Evolutionary conservation across 2,797 vertebrate species (phyloP), one percentile per base, ranked within the genome.

Genomic region (Rachycentron canadum): DNA sequence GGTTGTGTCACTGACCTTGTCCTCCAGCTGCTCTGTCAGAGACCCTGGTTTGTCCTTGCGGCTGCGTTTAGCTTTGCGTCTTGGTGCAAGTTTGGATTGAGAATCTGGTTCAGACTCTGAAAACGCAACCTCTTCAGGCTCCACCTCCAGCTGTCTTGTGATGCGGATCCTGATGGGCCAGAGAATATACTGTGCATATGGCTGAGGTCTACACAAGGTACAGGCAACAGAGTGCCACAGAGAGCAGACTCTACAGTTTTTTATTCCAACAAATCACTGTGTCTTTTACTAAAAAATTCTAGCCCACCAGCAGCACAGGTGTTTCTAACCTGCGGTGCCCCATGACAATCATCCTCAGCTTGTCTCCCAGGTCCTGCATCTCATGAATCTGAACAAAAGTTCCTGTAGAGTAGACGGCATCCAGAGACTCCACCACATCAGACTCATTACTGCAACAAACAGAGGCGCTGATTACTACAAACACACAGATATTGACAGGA

Each of bases 341-440:
- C 96, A 99, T 99, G 76, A 99, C 97, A 0, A 99, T 99, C 98
- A 99, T 99, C 8, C 98, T 96, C 61, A 99, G 86, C 87, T 97
- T 98, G 93, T 99, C 98, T 2, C 98, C 98, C 1, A 99, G 95
- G 91, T 99, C 98, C 92, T 99, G 98, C 98, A 99, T 98, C 88
- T 99, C 98, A 7, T 99, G 98, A 60, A 99, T 99, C 94, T 99
- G 98, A 26, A 99, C 97, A 34, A 99, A 99, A 0, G 98, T 99
- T 41, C 98, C 98, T 0, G 96, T 98, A 76, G 94, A 93, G 87
- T 99, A 98, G 82, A 99, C 73, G 25, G 96, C 96, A 2, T 97
- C 95, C 58, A 99, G 92, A 88, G 92, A 97, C 79, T 97, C 96
- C 49, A 99, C 97, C 73, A 97, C 96, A 10, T 99, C 98, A 0